Evolutionary conservation across 2,888 invertebrate species (phyloP).

Genomic region (Melinaea marsaeus): DNA sequence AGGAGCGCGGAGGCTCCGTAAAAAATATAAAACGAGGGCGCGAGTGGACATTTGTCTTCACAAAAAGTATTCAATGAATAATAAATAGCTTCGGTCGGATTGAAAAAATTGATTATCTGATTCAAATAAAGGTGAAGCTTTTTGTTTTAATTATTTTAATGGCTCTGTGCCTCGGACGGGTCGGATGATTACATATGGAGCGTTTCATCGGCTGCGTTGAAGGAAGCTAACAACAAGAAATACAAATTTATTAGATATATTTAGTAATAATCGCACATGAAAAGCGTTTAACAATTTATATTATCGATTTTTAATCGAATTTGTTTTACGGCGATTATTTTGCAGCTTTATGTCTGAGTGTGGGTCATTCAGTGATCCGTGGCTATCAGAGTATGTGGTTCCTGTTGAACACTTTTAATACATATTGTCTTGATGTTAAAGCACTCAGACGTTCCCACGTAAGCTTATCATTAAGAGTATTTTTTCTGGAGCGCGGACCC

Average conservation of each 20-base stretch:
- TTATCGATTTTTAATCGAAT: no score
- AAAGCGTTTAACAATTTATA: no score
- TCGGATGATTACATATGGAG: slow-evolving; percentile 7
- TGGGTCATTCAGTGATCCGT: no score
- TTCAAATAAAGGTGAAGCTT: slow-evolving; percentile 41
- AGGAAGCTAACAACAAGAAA: no score
- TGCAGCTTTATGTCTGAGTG: no score
- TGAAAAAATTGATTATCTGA: slow-evolving; percentile 51
- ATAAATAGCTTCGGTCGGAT: slow-evolving; percentile 50
- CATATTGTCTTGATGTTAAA: slow-evolving; percentile 1
- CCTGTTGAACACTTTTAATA: neutral
- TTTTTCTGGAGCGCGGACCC: slow-evolving; percentile 44
- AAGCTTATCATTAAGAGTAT: slow-evolving; percentile 47
- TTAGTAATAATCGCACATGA: no score
- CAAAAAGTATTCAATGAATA: slow-evolving; percentile 61
- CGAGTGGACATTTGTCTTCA: slow-evolving; percentile 67
- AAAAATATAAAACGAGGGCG: slow-evolving; percentile 63
- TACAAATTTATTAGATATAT: no score
- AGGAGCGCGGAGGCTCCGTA: slow-evolving; percentile 46
- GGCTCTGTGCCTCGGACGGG: slow-evolving; percentile 12
- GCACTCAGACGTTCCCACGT: slow-evolving; percentile 50
- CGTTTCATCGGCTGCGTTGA: neutral
- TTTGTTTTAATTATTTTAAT: slow-evolving; percentile 28
- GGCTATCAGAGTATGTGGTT: neutral
- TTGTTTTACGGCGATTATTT: no score